A percentile compares a stretch with the other conserved stretches of the same genome.
Conservation (phyloP, 2,797 vertebrate genomes). For the Lophius americanus region DNA sequence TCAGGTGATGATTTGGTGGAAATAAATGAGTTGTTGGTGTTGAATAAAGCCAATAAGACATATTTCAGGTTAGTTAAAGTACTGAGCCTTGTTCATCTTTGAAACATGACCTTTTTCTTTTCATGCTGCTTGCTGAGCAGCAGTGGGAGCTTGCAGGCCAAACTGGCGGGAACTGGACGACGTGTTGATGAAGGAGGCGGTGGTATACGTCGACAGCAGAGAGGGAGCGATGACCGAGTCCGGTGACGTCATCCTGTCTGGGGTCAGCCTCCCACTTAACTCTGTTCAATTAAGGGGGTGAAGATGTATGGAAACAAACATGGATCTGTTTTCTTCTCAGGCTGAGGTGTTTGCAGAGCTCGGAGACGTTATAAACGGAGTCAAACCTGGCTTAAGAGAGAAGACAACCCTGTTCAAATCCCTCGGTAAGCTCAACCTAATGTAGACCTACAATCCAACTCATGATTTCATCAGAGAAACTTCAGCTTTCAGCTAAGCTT, state of each 20-base stretch:
- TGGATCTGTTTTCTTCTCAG: constrained; percentile 67
- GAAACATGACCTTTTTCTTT: not conserved
- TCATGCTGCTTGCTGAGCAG: constrained; percentile 67
- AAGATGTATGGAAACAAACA: not conserved
- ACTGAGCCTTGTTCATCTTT: too few species aligned
- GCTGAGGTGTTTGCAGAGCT: constrained; percentile 91
- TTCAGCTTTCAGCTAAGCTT: too few species aligned
- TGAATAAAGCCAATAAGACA: too few species aligned
- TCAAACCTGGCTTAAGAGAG: constrained; percentile 84
- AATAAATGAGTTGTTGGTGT: too few species aligned
- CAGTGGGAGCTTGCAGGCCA: constrained; percentile 92
- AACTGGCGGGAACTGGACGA: constrained; percentile 94
- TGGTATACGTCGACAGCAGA: constrained; percentile 91
- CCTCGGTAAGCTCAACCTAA: constrained; percentile 81
- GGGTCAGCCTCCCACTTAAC: constrained; percentile 74
- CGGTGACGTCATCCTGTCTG: constrained; percentile 91
- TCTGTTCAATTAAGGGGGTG: not conserved
- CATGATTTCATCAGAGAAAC: too few species aligned
- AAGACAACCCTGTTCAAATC: constrained; percentile 97
- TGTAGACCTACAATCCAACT: too few species aligned
- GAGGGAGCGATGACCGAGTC: constrained; percentile 89
- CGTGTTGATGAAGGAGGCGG: constrained; percentile 84
- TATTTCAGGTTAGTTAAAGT: too few species aligned
- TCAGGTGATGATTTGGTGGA: too few species aligned
- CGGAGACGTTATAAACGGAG: constrained; percentile 91